Conservation (phyloP, 2,888 invertebrate genomes). For the Octonoba sinensis region DNA sequence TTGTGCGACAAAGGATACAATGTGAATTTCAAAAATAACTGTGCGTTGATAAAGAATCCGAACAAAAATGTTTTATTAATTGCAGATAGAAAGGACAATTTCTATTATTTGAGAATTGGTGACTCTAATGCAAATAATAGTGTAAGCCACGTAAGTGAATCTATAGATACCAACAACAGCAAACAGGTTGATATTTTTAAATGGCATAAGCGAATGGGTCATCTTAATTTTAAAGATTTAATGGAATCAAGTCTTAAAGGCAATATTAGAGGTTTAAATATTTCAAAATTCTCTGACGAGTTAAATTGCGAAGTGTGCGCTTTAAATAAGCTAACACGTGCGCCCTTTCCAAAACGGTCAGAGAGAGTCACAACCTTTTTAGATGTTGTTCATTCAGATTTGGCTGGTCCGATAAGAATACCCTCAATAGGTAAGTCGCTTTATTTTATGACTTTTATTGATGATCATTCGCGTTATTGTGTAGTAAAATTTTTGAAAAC, state of each 20-base stretch:
- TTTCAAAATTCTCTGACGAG: too few relatives aligned
- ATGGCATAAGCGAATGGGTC: neutral
- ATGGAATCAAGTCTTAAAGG: too few relatives aligned
- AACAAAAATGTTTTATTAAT: neutral
- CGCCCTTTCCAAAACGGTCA: too few relatives aligned
- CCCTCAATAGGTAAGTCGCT: slow-evolving; percentile 26
- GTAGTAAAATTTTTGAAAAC: slow-evolving; percentile 32
- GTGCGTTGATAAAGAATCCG: neutral
- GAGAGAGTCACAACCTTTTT: neutral
- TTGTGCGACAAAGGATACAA: too few relatives aligned
- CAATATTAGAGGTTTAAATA: too few relatives aligned
- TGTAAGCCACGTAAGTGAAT: too few relatives aligned
- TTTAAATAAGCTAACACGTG: too few relatives aligned
- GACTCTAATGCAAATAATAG: too few relatives aligned
- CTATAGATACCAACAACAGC: neutral
- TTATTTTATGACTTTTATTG: slow-evolving; percentile 46
- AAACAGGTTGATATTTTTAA: neutral
- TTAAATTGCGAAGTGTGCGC: too few relatives aligned
- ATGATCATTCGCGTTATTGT: slow-evolving; percentile 28
- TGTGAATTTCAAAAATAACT: too few relatives aligned
- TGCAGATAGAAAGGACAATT: neutral
- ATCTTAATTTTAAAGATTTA: too few relatives aligned
- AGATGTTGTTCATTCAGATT: slow-evolving; percentile 10
- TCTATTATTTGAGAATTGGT: too few relatives aligned
- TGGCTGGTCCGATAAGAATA: slow-evolving; percentile 18